Conservation (phyloP, 2,888 invertebrate genomes). For the Ormyrus rosae region DNA sequence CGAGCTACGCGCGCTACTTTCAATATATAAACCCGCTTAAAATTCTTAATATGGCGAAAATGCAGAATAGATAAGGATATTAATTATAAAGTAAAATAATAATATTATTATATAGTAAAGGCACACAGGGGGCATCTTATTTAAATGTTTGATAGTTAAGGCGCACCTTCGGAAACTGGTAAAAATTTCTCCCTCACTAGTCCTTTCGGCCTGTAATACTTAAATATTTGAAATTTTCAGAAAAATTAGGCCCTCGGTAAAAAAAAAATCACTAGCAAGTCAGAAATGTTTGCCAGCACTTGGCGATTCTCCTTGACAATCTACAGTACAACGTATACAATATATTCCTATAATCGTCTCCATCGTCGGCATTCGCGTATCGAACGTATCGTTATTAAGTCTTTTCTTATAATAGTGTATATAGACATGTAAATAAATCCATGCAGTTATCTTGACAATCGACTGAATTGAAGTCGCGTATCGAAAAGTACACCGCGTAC, state of each 20-base stretch:
- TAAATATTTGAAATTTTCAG: no score
- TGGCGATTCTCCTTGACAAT: not conserved
- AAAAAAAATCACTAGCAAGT: no score
- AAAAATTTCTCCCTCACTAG: no score
- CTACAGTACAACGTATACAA: conserved; percentile 23
- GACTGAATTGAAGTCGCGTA: no score
- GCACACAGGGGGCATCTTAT: conserved; percentile 44
- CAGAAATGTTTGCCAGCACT: no score
- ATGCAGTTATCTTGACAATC: not conserved
- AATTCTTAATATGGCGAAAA: conserved; percentile 51
- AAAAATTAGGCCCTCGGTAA: no score
- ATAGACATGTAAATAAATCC: not conserved
- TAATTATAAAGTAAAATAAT: conserved; percentile 22
- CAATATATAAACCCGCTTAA: conserved; percentile 43
- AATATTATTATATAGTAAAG: conserved; percentile 41
- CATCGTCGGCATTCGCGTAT: not conserved
- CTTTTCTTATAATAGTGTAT: not conserved
- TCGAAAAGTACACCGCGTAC: no score
- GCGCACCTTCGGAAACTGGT: no score
- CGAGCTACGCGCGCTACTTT: conserved; percentile 5
- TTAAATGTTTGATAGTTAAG: conserved; percentile 29
- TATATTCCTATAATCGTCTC: not conserved
- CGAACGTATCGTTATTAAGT: conserved; percentile 15
- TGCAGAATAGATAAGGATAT: conserved; percentile 27
- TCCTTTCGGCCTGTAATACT: no score